A percentile compares a stretch with the other conserved stretches of the same genome.
Evolutionary conservation across 2,888 invertebrate species (phyloP).

Genomic region (Dolichomitus sp.): DNA sequence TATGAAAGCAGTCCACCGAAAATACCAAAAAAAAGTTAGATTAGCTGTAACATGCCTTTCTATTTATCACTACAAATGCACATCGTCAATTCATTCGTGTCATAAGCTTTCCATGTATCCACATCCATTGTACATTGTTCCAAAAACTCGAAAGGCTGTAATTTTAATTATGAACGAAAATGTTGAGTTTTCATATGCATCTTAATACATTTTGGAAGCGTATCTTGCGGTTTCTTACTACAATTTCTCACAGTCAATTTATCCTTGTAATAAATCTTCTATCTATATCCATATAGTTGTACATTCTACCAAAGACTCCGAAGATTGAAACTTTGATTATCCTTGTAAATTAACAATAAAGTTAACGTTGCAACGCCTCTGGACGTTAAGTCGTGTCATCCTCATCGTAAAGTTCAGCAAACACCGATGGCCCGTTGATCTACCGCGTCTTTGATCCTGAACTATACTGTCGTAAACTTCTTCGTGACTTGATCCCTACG

Average conservation of each 20-base stretch:
- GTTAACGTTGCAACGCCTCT: constrained; percentile 1
- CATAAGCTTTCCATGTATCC: background rate
- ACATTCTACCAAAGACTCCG: no score
- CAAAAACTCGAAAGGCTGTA: no score
- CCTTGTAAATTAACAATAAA: constrained; percentile 36
- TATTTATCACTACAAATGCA: background rate
- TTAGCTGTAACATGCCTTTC: background rate
- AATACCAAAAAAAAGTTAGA: no score
- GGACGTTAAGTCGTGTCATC: background rate
- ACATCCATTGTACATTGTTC: background rate
- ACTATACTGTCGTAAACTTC: background rate
- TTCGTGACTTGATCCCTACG: background rate
- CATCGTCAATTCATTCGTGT: background rate
- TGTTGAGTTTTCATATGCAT: no score
- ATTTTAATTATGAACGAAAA: no score
- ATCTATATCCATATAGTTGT: background rate
- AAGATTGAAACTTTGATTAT: constrained; percentile 5
- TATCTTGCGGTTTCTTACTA: background rate
- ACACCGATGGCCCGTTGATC: background rate
- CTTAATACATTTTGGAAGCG: no score
- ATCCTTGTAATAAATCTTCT: background rate
- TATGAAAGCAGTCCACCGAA: background rate
- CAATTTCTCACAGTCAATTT: background rate
- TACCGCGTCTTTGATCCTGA: constrained; percentile 3
- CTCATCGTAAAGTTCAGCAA: background rate